Percentiles rank a stretch among this genome's conserved stretches.
These are phyloP conservation scores for Oedothorax gibbosus DNA, from an alignment of 1,140 invertebrate species.

Conservation along the genomic window DNA sequence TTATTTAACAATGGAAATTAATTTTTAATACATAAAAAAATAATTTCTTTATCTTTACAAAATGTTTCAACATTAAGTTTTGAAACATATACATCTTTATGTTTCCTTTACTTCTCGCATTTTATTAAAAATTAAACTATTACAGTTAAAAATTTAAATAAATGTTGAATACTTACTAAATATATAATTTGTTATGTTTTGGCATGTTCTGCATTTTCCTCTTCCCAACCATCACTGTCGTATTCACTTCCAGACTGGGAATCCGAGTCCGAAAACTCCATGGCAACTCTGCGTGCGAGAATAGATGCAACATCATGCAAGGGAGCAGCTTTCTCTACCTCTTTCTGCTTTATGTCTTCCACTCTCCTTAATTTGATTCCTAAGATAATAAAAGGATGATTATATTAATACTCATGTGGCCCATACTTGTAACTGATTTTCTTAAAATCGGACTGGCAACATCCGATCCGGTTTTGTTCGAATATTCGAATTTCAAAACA, in stretches of 20 bases:
- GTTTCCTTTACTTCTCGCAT: no score
- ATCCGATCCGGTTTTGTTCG: no score
- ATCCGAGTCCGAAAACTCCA: conserved; percentile 93
- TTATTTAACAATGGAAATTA: no score
- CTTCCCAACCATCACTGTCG: conserved; percentile 63
- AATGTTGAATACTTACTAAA: background rate
- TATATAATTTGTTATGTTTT: conserved; percentile 46
- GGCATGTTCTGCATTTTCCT: conserved; percentile 61
- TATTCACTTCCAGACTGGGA: conserved; percentile 76
- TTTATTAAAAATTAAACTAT: no score
- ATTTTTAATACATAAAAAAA: no score
- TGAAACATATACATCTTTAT: background rate
- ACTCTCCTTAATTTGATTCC: conserved; percentile 93
- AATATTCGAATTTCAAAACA: no score
- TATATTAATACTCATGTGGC: no score
- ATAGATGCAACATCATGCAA: conserved; percentile 93
- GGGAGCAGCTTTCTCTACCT: conserved; percentile 79
- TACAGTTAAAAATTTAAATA: background rate
- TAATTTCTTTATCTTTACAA: background rate
- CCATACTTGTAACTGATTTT: no score
- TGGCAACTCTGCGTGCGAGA: conserved; percentile 89
- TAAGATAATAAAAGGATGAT: conserved; percentile 65
- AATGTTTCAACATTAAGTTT: background rate
- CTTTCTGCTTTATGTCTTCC: conserved; percentile 86
- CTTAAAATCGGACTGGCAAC: no score